These are phyloP conservation scores for Piaya cayana DNA, from an alignment of 2,113 vertebrate species.

Conservation along the genomic window DNA sequence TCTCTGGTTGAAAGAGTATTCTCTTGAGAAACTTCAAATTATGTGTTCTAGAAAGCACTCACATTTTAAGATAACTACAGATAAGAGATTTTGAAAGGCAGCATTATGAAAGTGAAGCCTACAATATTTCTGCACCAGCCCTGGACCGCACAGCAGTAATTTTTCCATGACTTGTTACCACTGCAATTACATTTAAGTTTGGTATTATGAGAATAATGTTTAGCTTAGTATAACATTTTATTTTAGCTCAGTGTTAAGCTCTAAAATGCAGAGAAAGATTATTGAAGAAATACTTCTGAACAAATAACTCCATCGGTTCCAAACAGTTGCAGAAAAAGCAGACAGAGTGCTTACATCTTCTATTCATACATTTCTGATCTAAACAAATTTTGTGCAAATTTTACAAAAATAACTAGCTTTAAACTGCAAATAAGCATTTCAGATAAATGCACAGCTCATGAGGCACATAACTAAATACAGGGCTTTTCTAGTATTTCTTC, in stretches of 20 bases:
- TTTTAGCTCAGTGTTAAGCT: neutral
- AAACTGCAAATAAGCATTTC: neutral
- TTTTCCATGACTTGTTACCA: neutral
- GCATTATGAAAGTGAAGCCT: neutral
- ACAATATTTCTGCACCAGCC: neutral
- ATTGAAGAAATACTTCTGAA: neutral
- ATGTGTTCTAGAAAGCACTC: neutral
- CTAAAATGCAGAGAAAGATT: neutral
- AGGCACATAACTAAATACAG: neutral
- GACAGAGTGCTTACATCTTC: fast-evolving
- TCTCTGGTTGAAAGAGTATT: constrained; percentile 21
- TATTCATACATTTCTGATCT: neutral
- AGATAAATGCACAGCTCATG: neutral
- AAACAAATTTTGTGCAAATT: neutral
- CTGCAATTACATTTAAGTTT: neutral
- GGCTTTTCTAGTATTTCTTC: neutral
- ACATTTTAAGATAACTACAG: neutral
- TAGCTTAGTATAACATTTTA: neutral
- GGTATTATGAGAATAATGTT: neutral
- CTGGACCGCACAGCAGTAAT: neutral
- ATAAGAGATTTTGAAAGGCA: constrained; percentile 29
- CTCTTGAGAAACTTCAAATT: constrained; percentile 2
- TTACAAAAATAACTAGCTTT: neutral
- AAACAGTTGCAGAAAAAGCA: neutral
- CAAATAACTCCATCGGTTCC: neutral